Conservation (phyloP, 2,113 vertebrate species). For the Motacilla tschutschensis region DNA sequence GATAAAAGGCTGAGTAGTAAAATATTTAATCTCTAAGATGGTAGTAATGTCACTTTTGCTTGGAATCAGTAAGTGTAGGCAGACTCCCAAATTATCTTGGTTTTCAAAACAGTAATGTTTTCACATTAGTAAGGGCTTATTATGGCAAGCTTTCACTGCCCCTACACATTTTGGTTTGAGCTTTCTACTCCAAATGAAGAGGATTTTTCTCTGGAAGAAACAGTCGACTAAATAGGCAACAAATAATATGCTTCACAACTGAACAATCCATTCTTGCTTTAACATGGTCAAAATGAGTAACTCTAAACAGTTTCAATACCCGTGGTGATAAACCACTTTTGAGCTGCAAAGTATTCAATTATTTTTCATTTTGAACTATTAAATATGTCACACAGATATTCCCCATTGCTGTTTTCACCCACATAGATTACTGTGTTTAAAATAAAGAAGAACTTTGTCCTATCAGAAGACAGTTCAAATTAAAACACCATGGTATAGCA, state of each 20-base stretch:
- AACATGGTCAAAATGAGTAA: conserved; percentile 27
- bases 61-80: not conserved
- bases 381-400: conserved; percentile 25
- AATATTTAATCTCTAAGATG: not conserved
- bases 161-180: conserved; percentile 10
- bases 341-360: conserved; percentile 30
- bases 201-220: conserved; percentile 49
- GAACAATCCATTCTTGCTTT: conserved; percentile 17
- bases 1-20: not conserved
- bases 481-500: not conserved
- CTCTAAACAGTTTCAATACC: conserved; percentile 38
- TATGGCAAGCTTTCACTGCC: not conserved
- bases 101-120: conserved; percentile 45
- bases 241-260: conserved; percentile 24
- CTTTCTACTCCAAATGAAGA: conserved; percentile 19
- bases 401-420: conserved; percentile 12
- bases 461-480: conserved; percentile 23
- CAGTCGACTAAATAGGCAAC: conserved; percentile 7
- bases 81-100: conserved; percentile 29
- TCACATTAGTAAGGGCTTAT: conserved; percentile 17
- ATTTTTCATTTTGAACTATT: conserved; percentile 56
- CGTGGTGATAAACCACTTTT: conserved; percentile 28
- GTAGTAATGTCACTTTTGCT: conserved; percentile 14
- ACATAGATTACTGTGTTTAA: not conserved
- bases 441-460: conserved; percentile 24